A percentile compares a stretch with the other conserved stretches of the same genome.
Evolutionary conservation across 1,140 invertebrate genomes (phyloP).

Genomic region (Oedothorax gibbosus): DNA sequence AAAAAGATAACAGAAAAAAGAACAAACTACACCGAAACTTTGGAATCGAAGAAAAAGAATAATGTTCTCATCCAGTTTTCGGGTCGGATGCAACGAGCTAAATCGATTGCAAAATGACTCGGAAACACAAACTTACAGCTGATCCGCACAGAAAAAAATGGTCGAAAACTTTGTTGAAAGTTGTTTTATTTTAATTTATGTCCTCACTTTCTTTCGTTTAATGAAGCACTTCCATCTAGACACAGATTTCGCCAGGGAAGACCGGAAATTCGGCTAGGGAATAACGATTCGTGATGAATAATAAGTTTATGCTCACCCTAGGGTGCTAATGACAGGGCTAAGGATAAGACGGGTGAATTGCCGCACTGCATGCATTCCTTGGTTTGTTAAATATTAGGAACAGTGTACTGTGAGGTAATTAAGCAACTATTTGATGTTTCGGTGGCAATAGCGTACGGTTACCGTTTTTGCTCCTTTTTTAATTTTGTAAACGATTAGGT

Average conservation of each 20-base stretch:
- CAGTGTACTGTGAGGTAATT: no score
- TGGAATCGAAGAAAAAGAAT: background rate
- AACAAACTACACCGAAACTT: background rate
- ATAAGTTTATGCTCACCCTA: background rate
- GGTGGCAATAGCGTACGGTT: no score
- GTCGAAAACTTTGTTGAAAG: background rate
- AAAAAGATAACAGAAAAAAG: conserved; percentile 1
- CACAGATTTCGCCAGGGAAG: conserved; percentile 6
- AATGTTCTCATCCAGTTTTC: conserved; percentile 8
- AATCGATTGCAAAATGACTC: conserved; percentile 26
- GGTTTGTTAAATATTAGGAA: no score
- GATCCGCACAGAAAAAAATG: background rate
- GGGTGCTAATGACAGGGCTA: background rate
- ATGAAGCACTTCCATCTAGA: background rate
- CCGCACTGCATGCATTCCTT: no score
- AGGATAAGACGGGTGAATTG: no score
- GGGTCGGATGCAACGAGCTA: conserved; percentile 10
- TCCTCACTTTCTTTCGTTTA: background rate
- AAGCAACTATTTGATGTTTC: no score
- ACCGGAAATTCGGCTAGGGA: conserved; percentile 6
- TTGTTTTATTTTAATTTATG: background rate
- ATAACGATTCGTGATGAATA: conserved; percentile 18
- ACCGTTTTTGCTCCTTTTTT: no score
- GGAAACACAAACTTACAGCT: background rate
- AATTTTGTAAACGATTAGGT: no score